phyloP scores from a whole-genome alignment of 2,113 vertebrate species.

The Cephalopholis sonnerati region DNA sequence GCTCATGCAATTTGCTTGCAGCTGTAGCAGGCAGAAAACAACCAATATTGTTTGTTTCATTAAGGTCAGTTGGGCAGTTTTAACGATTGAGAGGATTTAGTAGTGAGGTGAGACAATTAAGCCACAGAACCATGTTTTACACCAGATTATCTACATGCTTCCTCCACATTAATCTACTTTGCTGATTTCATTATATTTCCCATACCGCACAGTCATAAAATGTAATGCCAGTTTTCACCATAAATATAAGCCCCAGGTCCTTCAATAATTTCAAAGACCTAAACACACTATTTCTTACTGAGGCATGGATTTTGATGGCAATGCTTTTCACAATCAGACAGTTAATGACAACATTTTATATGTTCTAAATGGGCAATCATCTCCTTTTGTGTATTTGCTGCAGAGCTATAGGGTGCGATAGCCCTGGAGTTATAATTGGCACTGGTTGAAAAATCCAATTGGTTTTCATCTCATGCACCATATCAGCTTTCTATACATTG shows the following conservation, averaged over 20 bases:
- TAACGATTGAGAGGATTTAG: slow-evolving; percentile 4
- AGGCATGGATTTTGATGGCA: slow-evolving; percentile 1
- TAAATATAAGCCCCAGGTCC: background rate
- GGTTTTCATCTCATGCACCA: slow-evolving; percentile 34
- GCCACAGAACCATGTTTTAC: slow-evolving; percentile 2
- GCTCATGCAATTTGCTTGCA: background rate
- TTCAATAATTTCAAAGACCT: background rate
- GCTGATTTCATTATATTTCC: background rate
- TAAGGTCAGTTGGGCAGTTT: slow-evolving; percentile 12
- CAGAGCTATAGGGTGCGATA: slow-evolving; percentile 12
- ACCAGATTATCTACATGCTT: background rate
- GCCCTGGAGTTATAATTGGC: slow-evolving; percentile 26
- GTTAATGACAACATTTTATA: slow-evolving; percentile 27
- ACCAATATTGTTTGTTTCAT: slow-evolving; percentile 18
- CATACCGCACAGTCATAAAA: background rate
- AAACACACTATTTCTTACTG: background rate
- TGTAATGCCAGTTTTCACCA: background rate
- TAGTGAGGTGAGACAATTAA: slow-evolving; percentile 2
- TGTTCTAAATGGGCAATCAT: slow-evolving; percentile 1
- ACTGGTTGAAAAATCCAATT: slow-evolving; percentile 43
- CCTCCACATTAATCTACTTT: background rate
- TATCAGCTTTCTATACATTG: slow-evolving; percentile 20
- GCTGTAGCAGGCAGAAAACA: background rate
- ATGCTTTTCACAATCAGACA: background rate
- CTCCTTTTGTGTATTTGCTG: slow-evolving; percentile 8